phyloP scores from a whole-genome alignment of 1,140 invertebrate genomes.

The Drosophila leontia region DNA sequence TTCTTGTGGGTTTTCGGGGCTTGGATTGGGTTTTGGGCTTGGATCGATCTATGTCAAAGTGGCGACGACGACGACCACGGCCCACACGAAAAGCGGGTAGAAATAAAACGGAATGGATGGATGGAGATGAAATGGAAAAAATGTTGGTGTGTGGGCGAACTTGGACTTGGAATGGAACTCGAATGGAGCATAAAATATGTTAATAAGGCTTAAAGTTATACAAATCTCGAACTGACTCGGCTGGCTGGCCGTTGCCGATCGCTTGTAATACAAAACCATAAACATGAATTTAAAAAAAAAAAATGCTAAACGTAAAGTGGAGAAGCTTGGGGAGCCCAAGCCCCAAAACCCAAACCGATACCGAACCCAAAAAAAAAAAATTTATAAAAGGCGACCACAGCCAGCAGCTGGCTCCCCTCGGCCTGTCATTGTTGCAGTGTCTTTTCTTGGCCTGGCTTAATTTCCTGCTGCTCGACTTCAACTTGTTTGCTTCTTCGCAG shows the following conservation, averaged over 20 bases:
- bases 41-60: constrained; percentile 58
- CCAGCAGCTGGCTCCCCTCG: constrained; percentile 36
- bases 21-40: constrained; percentile 19
- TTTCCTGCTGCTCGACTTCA: constrained; percentile 70
- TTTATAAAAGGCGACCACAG: constrained; percentile 24
- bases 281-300: constrained; percentile 50
- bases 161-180: constrained; percentile 54
- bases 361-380: constrained; percentile 13
- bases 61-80: constrained; percentile 9
- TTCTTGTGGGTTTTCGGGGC: constrained; percentile 24
- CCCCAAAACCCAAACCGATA: constrained; percentile 6
- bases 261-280: constrained; percentile 66
- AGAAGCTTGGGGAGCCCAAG: constrained; percentile 34
- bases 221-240: constrained; percentile 40
- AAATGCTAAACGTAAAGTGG: constrained; percentile 52
- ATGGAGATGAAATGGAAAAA: constrained; percentile 35
- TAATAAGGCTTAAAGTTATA: constrained; percentile 82
- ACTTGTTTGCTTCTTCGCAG: constrained; percentile 37
- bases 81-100: constrained; percentile 39
- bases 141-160: constrained; percentile 57
- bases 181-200: constrained; percentile 76
- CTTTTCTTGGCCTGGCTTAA: constrained; percentile 62
- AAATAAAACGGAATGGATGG: constrained; percentile 29
- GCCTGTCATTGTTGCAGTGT: constrained; percentile 56
- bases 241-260: constrained; percentile 31